A percentile compares a stretch with the other conserved stretches of the same genome.
Conservation (phyloP, 2,113 vertebrate species). For the Toxostoma redivivum region DNA sequence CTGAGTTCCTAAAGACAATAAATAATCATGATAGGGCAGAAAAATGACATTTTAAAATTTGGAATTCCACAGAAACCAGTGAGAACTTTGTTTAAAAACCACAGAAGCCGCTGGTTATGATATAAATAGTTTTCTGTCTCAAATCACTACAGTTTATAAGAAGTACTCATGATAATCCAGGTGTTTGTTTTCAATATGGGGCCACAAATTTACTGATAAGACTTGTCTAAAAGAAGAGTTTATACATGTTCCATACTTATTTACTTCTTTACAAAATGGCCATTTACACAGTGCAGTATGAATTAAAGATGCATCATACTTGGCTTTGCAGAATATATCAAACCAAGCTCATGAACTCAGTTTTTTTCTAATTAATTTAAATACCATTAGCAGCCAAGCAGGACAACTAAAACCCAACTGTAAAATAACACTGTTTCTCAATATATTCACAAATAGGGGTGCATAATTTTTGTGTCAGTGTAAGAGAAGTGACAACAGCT, state of each 20-base stretch:
- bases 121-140: not conserved
- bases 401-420: not conserved
- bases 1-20: not conserved
- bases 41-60: not conserved
- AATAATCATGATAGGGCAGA: not conserved
- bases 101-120: not conserved
- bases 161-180: not conserved
- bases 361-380: not conserved
- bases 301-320: not conserved
- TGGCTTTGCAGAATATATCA: not conserved
- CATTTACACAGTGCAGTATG: not conserved
- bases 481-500: not conserved
- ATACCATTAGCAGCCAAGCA: not conserved
- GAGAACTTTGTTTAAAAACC: not conserved
- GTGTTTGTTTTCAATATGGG: slow-evolving; percentile 2
- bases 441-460: not conserved
- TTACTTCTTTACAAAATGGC: not conserved
- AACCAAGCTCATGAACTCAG: not conserved
- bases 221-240: not conserved
- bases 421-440: not conserved
- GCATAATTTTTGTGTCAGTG: not conserved
- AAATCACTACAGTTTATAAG: not conserved
- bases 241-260: not conserved
- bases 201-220: not conserved
- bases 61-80: not conserved